phyloP scores from a whole-genome alignment of 2,888 invertebrate species.

The Dyspetes luteomarginatus region DNA sequence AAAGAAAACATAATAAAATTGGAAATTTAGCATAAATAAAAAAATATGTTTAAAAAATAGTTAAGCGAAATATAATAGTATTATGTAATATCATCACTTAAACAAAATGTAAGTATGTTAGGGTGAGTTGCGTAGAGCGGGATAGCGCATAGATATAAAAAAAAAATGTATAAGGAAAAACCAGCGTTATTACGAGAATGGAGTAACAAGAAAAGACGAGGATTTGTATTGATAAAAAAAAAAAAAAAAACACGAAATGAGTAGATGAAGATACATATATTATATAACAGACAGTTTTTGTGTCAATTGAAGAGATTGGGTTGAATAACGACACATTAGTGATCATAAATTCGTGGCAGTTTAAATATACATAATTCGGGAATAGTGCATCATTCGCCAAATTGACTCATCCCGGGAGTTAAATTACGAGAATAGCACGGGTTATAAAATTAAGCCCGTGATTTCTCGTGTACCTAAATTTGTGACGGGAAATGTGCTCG shows the following conservation, averaged over 20 bases:
- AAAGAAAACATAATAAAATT: conserved; percentile 5
- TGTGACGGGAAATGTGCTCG: conserved; percentile 9
- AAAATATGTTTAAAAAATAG: conserved; percentile 30
- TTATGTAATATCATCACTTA: conserved; percentile 50
- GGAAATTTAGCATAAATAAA: conserved; percentile 38
- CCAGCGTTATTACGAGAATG: conserved; percentile 28
- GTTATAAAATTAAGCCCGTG: background rate
- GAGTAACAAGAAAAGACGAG: conserved; percentile 18
- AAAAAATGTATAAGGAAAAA: conserved; percentile 18
- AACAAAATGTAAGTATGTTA: conserved; percentile 55
- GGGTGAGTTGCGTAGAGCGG: conserved; percentile 55
- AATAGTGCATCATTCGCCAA: conserved; percentile 49
- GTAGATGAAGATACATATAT: conserved; percentile 18
- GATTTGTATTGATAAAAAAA: background rate
- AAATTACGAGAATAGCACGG: conserved; percentile 22
- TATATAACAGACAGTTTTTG: conserved; percentile 22
- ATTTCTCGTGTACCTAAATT: conserved; percentile 49
- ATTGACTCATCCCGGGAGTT: conserved; percentile 40
- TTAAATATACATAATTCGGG: conserved; percentile 50
- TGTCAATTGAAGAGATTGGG: conserved; percentile 51
- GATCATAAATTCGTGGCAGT: conserved; percentile 11
- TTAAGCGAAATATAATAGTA: conserved; percentile 36
- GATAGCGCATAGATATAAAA: conserved; percentile 40
- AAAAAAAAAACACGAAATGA: conserved; percentile 26
- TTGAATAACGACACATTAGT: conserved; percentile 16